Evolutionary conservation across 1,140 invertebrate species (phyloP).

Genomic region (Araneus ventricosus): DNA sequence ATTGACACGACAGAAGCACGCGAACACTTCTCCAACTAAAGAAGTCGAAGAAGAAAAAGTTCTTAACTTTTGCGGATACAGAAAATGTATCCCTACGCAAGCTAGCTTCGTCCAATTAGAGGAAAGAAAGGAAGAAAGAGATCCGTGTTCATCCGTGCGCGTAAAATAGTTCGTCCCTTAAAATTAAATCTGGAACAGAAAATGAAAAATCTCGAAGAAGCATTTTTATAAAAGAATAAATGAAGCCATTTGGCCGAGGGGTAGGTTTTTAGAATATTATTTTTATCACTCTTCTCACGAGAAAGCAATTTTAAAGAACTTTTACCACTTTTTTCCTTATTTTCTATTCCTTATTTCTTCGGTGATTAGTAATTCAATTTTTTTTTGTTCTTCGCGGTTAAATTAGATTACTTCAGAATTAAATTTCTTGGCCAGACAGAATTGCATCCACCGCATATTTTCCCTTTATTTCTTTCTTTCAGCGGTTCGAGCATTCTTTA

Average conservation of each 20-base stretch:
- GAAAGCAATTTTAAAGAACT: slow-evolving; percentile 65
- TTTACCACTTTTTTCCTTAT: slow-evolving; percentile 1
- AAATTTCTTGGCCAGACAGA: slow-evolving; percentile 43
- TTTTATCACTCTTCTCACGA: slow-evolving; percentile 46
- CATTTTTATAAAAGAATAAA: slow-evolving; percentile 59
- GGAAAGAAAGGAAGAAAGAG: slow-evolving; percentile 17
- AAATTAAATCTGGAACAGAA: slow-evolving; percentile 65
- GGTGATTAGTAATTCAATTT: slow-evolving; percentile 63
- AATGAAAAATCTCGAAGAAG: slow-evolving; percentile 54
- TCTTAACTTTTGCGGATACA: slow-evolving; percentile 40
- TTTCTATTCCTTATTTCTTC: slow-evolving; percentile 46
- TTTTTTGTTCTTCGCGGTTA: slow-evolving; percentile 39
- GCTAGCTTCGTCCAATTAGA: slow-evolving; percentile 49
- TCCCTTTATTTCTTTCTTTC: slow-evolving; percentile 13
- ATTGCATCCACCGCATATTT: slow-evolving; percentile 19
- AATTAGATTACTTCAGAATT: slow-evolving; percentile 61
- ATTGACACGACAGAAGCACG: neutral
- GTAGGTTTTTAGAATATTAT: slow-evolving; percentile 47
- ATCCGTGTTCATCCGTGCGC: slow-evolving; percentile 58
- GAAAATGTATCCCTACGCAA: slow-evolving; percentile 24
- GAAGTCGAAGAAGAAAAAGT: slow-evolving; percentile 17
- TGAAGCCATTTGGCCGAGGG: slow-evolving; percentile 50
- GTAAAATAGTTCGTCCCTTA: slow-evolving; percentile 65
- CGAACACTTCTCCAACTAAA: neutral
- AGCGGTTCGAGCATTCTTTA: neutral